Conservation (phyloP, 2,888 invertebrate genomes). For the Chorisops tibialis region DNA sequence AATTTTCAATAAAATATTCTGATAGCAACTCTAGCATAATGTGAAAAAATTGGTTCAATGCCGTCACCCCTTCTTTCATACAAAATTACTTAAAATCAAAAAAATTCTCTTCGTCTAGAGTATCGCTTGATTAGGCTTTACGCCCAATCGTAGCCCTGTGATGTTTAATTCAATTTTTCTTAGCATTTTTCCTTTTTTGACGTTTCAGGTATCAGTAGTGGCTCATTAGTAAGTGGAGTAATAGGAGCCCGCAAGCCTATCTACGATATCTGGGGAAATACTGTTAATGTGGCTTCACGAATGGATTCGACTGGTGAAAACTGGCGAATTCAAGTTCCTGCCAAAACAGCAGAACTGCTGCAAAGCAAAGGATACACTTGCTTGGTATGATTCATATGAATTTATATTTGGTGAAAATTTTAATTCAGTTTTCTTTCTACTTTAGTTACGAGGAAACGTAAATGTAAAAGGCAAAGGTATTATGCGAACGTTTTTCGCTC, state of each 20-base stretch:
- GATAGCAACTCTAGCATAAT: too few species aligned
- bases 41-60: too few species aligned
- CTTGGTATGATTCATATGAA: conserved; percentile 39
- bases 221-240: conserved; percentile 90
- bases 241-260: conserved; percentile 95
- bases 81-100: too few species aligned
- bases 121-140: too few species aligned
- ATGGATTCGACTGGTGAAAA: conserved; percentile 93
- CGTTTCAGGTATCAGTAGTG: conserved; percentile 79
- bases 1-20: too few species aligned
- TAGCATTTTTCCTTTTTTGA: too few species aligned
- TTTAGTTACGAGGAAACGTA: conserved; percentile 80
- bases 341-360: conserved; percentile 73
- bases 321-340: conserved; percentile 87
- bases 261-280: conserved; percentile 97
- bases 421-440: not conserved
- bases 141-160: too few species aligned
- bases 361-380: conserved; percentile 49
- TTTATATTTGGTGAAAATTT: not conserved
- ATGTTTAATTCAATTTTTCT: too few species aligned
- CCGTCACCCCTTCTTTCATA: too few species aligned
- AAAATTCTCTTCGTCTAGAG: too few species aligned
- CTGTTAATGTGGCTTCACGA: conserved; percentile 93
- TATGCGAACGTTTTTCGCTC: conserved; percentile 93
- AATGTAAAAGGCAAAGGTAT: conserved; percentile 93